phyloP scores from a whole-genome alignment of 1,140 invertebrate species.

The Cyphomyrmex costatus region DNA sequence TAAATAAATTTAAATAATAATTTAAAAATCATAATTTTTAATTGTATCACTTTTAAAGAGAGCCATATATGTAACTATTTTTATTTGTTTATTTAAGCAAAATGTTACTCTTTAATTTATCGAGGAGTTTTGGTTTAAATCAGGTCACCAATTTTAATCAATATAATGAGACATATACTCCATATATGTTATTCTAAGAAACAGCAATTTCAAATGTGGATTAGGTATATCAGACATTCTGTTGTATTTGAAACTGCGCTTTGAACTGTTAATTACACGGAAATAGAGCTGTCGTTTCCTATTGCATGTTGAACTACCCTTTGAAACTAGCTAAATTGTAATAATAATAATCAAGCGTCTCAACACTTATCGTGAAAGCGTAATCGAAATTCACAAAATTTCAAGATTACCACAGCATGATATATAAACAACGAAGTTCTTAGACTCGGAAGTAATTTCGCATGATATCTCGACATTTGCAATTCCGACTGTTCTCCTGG shows the following conservation, averaged over 20 bases:
- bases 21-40: no score
- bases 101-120: not conserved
- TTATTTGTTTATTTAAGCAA: not conserved
- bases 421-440: constrained; percentile 13
- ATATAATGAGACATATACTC: not conserved
- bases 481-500: not conserved
- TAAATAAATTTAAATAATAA: no score
- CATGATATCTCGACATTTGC: constrained; percentile 49
- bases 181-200: constrained; percentile 24
- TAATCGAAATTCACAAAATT: constrained; percentile 26
- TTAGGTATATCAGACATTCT: constrained; percentile 51
- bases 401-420: constrained; percentile 6
- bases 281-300: constrained; percentile 62
- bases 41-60: no score
- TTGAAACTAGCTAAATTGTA: constrained; percentile 4
- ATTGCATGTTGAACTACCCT: constrained; percentile 28
- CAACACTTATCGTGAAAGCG: not conserved
- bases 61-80: not conserved
- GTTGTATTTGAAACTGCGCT: constrained; percentile 33
- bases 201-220: constrained; percentile 12
- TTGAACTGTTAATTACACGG: constrained; percentile 63
- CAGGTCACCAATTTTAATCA: not conserved
- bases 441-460: constrained; percentile 43
- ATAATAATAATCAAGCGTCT: constrained; percentile 31
- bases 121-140: not conserved